Evolutionary conservation across 2,113 vertebrate genomes (phyloP).

Genomic region (Hippocampus abdominalis): DNA sequence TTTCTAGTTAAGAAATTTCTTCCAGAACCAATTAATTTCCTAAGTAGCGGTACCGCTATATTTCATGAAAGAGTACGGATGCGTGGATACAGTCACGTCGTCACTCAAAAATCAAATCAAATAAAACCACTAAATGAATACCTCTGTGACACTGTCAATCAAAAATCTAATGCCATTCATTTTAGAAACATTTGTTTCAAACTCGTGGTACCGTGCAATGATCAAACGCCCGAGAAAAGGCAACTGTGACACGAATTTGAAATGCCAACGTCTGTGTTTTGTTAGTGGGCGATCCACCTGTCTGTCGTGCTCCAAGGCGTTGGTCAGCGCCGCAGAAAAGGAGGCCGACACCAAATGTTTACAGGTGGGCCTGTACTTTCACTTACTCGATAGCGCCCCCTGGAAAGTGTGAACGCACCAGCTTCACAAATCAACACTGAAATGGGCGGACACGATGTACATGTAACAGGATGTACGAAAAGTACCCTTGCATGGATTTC

Average conservation of each 20-base stretch:
- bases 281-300: constrained; percentile 65
- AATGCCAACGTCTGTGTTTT: neutral
- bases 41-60: too few species aligned
- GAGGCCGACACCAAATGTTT: constrained; percentile 40
- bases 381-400: neutral
- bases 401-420: neutral
- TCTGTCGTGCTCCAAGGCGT: constrained; percentile 58
- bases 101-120: neutral
- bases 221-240: neutral
- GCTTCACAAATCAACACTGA: neutral
- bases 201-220: neutral
- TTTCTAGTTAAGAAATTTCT: too few species aligned
- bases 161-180: neutral
- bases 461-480: too few species aligned
- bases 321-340: constrained; percentile 46
- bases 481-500: too few species aligned
- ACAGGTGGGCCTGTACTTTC: constrained; percentile 54
- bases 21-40: too few species aligned
- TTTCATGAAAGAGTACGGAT: too few species aligned
- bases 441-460: too few species aligned
- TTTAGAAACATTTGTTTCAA: too few species aligned
- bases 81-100: too few species aligned
- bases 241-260: neutral
- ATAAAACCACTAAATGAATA: neutral
- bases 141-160: neutral